phyloP scores from a whole-genome alignment of 2,113 vertebrate species.

The Eidolon helvum region DNA sequence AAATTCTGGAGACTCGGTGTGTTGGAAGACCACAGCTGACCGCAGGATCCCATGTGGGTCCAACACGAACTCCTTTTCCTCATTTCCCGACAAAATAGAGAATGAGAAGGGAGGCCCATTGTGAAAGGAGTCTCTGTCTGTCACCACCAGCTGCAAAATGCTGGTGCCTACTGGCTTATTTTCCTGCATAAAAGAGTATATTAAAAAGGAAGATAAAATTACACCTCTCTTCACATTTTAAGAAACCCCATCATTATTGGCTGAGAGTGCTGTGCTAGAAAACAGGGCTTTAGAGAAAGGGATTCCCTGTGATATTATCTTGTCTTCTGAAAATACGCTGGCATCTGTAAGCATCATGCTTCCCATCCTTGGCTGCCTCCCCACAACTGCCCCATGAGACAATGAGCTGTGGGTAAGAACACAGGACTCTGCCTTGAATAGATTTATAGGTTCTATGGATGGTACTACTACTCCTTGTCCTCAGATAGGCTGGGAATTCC shows the following conservation, averaged over 20 bases:
- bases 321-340: background rate
- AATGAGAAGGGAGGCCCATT: conserved; percentile 97
- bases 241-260: background rate
- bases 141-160: conserved; percentile 94
- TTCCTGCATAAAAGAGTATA: conserved; percentile 86
- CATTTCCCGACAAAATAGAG: conserved; percentile 93
- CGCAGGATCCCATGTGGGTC: conserved; percentile 90
- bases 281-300: background rate
- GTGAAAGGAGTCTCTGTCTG: conserved; percentile 95
- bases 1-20: conserved; percentile 89
- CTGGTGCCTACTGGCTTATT: conserved; percentile 96
- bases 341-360: background rate
- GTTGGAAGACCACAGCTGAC: conserved; percentile 92
- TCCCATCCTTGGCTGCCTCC: background rate
- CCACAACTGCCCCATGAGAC: background rate
- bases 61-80: conserved; percentile 91
- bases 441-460: background rate
- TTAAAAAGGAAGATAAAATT: conserved; percentile 76
- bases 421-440: background rate
- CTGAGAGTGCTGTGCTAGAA: background rate
- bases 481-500: background rate
- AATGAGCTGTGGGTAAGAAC: background rate
- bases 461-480: background rate
- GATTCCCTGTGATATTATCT: background rate
- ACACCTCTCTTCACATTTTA: conserved; percentile 42